Evolutionary conservation across 2,888 invertebrate genomes (phyloP), one percentile per base, ranked within the genome.

Genomic region (Drosophila pseudotakahashii): DNA sequence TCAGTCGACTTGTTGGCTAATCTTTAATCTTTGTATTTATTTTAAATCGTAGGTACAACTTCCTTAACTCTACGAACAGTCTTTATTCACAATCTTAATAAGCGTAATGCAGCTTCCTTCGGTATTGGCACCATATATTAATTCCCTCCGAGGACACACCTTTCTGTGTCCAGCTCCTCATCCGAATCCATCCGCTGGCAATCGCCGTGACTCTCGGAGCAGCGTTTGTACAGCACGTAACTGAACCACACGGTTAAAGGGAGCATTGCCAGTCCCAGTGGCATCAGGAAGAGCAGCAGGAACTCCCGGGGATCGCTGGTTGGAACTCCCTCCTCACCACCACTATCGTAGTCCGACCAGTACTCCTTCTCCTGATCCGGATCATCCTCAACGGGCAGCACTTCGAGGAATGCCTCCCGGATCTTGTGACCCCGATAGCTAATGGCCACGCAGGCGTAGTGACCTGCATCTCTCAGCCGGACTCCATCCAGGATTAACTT

Each of bases 371-470:
- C 64, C 1, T 78, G 66, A 1, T 61, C 23, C 59, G 0, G 66
- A 37, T 14, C 77, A 0, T 79, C 70, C 3, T 50, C 62, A 0
- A 68, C 36, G 5, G 73, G 30, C 34, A 75, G 5, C 0, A 92
- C 87, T 7, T 86, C 76, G n/a, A 92, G 75, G 66, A 85, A 91
- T 3, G 90, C 90, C 54, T 92, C 91, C 2, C 89, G 76, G 44
- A 91, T 89, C 51, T 84, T 89, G 62, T 91, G 89, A 0, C 92
- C 92, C 1, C 80, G 84, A 77, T 90, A 91, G 62, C 89, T 92
- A 1, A 92, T 89, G 10, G 91, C 91, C 36, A 90, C 92, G 63
- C 92, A 92, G 6, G 91, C 91, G 70, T 92, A 92, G 48, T 78
- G 86, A 0, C 91, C 92, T 7, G 86, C 80, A 74, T 92, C 91